Percentiles rank a stretch among this genome's conserved stretches.
phyloP scores from a whole-genome alignment of 2,113 vertebrate genomes.

The Calypte anna region DNA sequence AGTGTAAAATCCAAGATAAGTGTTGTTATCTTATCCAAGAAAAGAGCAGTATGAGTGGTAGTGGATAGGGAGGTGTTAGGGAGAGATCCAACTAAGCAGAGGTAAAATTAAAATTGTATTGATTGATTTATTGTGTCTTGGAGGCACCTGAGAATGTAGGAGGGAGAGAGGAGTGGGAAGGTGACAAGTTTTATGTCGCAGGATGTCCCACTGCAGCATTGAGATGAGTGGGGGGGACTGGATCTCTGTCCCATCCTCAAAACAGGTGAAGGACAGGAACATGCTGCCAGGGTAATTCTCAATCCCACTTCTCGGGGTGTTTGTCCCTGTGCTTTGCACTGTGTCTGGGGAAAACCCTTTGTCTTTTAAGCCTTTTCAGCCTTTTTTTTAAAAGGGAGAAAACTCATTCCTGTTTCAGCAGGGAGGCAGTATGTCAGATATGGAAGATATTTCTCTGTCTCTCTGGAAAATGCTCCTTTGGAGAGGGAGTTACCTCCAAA shows the following conservation, averaged over 20 bases:
- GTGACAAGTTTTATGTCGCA: not conserved
- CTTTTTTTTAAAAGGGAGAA: not conserved
- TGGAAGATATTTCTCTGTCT: rapidly evolving
- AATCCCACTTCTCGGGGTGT: rapidly evolving
- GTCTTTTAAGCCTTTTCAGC: not conserved
- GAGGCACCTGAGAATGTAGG: not conserved
- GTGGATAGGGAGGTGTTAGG: not conserved
- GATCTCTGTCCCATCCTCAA: not conserved
- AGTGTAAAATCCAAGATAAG: not conserved
- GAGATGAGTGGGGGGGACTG: not conserved
- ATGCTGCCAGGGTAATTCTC: not conserved
- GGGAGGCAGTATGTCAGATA: not conserved
- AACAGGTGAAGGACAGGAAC: not conserved
- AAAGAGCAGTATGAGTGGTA: not conserved
- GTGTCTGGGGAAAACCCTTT: not conserved
- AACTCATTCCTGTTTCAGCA: not conserved
- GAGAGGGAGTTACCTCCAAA: not conserved
- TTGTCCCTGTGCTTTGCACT: not conserved
- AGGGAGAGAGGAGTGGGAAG: not conserved
- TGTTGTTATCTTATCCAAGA: not conserved
- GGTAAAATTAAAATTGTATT: not conserved
- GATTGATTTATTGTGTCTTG: not conserved
- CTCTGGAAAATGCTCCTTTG: not conserved
- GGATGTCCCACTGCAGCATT: not conserved
- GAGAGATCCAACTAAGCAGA: not conserved